Conservation (phyloP, 2,797 vertebrate genomes). For the Molossus molossus region DNA sequence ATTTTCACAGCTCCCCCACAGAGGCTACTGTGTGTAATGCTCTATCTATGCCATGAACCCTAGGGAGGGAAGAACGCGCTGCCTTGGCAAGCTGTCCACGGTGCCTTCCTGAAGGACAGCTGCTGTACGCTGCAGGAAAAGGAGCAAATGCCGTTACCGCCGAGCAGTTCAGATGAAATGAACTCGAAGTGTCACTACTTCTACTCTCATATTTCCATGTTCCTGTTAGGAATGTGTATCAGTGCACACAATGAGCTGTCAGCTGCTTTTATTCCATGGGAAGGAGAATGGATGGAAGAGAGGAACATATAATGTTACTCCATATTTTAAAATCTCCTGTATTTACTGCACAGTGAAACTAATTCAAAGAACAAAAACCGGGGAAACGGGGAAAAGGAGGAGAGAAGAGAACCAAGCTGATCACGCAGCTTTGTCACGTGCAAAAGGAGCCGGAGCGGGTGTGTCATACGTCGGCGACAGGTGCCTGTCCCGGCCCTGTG, state of each 20-base stretch:
- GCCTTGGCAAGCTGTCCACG: neutral
- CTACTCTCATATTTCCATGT: neutral
- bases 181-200: neutral
- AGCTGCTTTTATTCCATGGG: neutral
- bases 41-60: neutral
- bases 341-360: slow-evolving; percentile 1
- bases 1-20: neutral
- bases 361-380: slow-evolving; percentile 20
- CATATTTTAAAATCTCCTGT: neutral
- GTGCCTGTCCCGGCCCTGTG: fast-evolving
- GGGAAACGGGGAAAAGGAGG: fast-evolving
- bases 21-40: neutral
- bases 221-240: neutral
- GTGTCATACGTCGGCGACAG: fast-evolving
- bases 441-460: neutral
- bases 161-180: neutral
- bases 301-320: neutral
- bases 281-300: neutral
- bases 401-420: fast-evolving
- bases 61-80: neutral
- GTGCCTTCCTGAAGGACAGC: neutral
- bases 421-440: fast-evolving
- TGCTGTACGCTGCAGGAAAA: neutral
- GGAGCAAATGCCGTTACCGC: neutral
- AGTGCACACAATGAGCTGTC: neutral